Evolutionary conservation across 2,113 vertebrate genomes (phyloP), one percentile per base, ranked within the genome.

Genomic region (Dipodomys stephensi): DNA sequence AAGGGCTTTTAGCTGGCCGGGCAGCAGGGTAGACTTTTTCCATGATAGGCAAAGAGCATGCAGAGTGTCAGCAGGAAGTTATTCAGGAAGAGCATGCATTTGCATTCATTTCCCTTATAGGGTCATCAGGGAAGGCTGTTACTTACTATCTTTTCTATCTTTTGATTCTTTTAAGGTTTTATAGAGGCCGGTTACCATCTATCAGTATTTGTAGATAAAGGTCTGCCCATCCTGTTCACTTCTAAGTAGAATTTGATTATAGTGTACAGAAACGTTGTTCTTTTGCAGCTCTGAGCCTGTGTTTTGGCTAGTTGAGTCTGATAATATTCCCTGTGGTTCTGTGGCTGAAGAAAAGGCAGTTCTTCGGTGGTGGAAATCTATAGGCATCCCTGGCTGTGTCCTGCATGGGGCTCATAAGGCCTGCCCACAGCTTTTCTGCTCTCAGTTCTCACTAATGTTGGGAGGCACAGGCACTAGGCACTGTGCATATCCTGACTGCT

Each of bases 171-270:
- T 39, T 39, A 39, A 39, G 35, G 35, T 39, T 39, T 39, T 0
- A 7, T 49, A 30, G 49, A 28, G 69, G 87, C 81, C 73, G 81
- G 49, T 53, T 23, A 46, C 27, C 18, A 18, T 74, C 67, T 65
- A 62, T 97, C 85, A 92, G 77, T 64, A 86, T 57, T 77, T 94
- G 90, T 95, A 80, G 81, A 85, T 27, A 60, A 94, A 71, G 53
- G 78, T 93, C 90, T 71, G 86, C 85, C 81, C n/a, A 94, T 94
- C 93, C 95, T 96, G 77, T 83, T 74, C 23, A 88, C 95, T 94
- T 90, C 4, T 3, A 79, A 96, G 60, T 78, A 67, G 92, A 92
- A 93, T 96, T 97, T 96, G 95, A 94, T 96, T 94, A 92, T 87
- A 94, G 85, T 88, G 79, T 76, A 62, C 62, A 80, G 79, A 95